phyloP scores from a whole-genome alignment of 2,888 invertebrate species.

The Pollenia angustigena region DNA sequence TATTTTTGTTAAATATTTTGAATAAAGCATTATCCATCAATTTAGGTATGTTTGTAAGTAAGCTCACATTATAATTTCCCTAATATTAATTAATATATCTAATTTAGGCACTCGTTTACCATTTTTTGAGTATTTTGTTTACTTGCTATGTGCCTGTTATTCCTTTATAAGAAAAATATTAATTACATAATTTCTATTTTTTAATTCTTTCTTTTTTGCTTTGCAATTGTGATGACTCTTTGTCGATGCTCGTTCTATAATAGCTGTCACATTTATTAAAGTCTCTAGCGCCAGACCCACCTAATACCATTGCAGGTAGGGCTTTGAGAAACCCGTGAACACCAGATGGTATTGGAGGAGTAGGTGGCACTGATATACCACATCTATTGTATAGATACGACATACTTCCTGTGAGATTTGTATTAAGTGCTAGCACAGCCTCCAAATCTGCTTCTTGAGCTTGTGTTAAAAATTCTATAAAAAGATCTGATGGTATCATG shows the following conservation, averaged over 20 bases:
- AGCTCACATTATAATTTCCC: conserved; percentile 33
- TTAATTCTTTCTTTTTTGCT: conserved; percentile 3
- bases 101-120: conserved; percentile 56
- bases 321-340: conserved; percentile 83
- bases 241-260: conserved; percentile 62
- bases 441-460: conserved; percentile 85
- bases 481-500: conserved; percentile 85
- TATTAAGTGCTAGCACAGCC: conserved; percentile 82
- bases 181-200: not conserved
- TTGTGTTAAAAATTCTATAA: conserved; percentile 86
- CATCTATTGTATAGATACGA: conserved; percentile 83
- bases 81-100: conserved; percentile 28
- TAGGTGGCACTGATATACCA: conserved; percentile 80
- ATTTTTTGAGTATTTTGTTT: conserved; percentile 15
- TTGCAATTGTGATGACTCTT: conserved; percentile 1
- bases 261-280: conserved; percentile 80
- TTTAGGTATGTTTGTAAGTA: not conserved
- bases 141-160: conserved; percentile 35
- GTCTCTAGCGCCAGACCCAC: conserved; percentile 78
- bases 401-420: conserved; percentile 83
- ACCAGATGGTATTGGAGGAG: conserved; percentile 84
- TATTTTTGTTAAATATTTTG: conserved; percentile 22
- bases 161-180: not conserved
- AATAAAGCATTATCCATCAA: conserved; percentile 42
- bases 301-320: conserved; percentile 82